phyloP scores from a whole-genome alignment of 2,113 vertebrate genomes.

The Harpagus bidentatus region DNA sequence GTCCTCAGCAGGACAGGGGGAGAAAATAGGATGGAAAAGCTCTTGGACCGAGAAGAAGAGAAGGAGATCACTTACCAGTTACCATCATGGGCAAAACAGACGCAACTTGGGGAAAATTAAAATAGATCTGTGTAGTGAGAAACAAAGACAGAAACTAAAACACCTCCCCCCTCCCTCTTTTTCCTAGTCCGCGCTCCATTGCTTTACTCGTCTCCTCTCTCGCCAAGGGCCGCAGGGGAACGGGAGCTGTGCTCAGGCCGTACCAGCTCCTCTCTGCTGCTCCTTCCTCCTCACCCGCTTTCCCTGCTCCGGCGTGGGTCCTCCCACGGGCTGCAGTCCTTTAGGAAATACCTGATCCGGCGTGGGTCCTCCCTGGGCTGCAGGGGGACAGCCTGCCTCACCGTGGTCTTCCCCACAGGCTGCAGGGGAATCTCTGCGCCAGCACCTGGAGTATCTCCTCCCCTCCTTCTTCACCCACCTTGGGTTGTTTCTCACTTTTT shows the following conservation, averaged over 20 bases:
- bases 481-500: background rate
- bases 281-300: background rate
- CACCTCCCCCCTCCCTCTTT: background rate
- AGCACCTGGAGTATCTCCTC: background rate
- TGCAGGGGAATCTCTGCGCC: background rate
- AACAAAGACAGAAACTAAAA: background rate
- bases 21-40: background rate
- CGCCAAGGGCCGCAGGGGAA: rapidly evolving
- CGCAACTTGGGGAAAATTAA: background rate
- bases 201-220: background rate
- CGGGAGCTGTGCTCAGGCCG: background rate
- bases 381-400: background rate
- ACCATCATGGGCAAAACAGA: background rate
- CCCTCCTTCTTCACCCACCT: background rate
- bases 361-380: background rate
- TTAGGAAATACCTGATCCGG: too few relatives aligned
- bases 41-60: background rate
- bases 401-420: background rate
- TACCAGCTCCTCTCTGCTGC: background rate
- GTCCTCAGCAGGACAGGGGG: background rate
- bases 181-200: background rate
- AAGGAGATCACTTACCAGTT: background rate
- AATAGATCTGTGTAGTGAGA: background rate
- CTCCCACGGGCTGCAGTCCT: background rate
- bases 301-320: background rate